Conservation (phyloP, 1,140 invertebrate species). For the Penaeus indicus region DNA sequence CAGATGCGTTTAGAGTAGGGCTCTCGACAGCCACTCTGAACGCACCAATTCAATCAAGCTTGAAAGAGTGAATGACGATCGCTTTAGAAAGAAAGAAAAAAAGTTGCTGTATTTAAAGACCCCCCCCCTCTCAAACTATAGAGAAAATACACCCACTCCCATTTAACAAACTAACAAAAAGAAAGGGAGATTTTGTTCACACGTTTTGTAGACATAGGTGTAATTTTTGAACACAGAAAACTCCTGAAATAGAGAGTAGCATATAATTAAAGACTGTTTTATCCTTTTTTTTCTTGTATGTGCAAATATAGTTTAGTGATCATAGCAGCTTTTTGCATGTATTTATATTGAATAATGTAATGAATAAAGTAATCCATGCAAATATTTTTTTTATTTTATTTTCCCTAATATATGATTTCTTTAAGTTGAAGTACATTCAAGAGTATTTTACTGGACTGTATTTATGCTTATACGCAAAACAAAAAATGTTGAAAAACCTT, state of each 20-base stretch:
- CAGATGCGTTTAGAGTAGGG: no score
- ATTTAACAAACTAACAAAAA: not conserved
- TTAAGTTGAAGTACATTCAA: no score
- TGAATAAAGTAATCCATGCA: slow-evolving; percentile 27
- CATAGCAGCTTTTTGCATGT: slow-evolving; percentile 56
- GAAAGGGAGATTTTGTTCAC: not conserved
- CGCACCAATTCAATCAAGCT: no score
- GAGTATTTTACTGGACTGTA: no score
- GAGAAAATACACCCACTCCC: no score
- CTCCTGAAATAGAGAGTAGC: no score
- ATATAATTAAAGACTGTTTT: no score
- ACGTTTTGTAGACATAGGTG: slow-evolving; percentile 3
- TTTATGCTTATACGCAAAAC: not conserved
- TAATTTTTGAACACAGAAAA: not conserved
- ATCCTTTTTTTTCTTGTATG: slow-evolving; percentile 12
- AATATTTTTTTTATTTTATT: not conserved
- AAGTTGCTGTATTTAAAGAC: no score
- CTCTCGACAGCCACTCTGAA: not conserved
- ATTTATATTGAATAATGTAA: slow-evolving; percentile 51
- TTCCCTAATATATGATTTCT: no score
- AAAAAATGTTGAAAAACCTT: not conserved
- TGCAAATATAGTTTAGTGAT: slow-evolving; percentile 50
- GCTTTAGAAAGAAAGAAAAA: no score
- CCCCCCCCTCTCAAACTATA: no score
- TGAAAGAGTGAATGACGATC: no score